phyloP scores from a whole-genome alignment of 1,140 invertebrate genomes.

The Drosophila erecta region DNA sequence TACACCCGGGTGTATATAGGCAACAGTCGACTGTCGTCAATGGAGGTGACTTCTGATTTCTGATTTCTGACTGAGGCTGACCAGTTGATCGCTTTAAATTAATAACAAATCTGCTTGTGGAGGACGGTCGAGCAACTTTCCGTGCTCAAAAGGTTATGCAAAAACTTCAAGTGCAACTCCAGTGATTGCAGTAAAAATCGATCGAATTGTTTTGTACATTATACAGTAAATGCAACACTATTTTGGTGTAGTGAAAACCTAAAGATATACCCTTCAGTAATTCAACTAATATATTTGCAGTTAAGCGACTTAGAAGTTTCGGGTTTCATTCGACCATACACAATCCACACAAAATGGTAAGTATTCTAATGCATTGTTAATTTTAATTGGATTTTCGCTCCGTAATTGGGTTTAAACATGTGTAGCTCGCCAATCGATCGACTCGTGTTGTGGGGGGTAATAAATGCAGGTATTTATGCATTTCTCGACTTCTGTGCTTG shows the following conservation, averaged over 20 bases:
- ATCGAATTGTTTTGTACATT: neutral
- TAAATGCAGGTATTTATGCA: constrained; percentile 37
- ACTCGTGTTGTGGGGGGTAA: constrained; percentile 24
- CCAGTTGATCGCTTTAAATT: constrained; percentile 12
- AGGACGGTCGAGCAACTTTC: constrained; percentile 54
- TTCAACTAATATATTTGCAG: constrained; percentile 55
- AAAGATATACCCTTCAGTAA: constrained; percentile 19
- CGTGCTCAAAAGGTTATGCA: constrained; percentile 17
- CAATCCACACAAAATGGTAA: constrained; percentile 66
- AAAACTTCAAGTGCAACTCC: constrained; percentile 24
- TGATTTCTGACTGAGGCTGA: constrained; percentile 28
- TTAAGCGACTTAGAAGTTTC: constrained; percentile 62
- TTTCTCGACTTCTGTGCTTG: constrained; percentile 19
- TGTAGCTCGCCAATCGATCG: constrained; percentile 12
- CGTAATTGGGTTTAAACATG: constrained; percentile 29
- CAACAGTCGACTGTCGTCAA: neutral
- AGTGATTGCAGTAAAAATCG: constrained; percentile 38
- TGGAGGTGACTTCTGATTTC: constrained; percentile 27
- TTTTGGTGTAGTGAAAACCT: too few relatives aligned
- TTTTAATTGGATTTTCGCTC: constrained; percentile 2
- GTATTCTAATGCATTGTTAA: constrained; percentile 17
- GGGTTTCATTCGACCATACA: constrained; percentile 45
- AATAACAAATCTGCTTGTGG: constrained; percentile 15
- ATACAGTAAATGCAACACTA: too few relatives aligned
- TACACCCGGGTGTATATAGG: neutral